A percentile compares a stretch with the other conserved stretches of the same genome.
Evolutionary conservation across 2,797 vertebrate species (phyloP).

Genomic region (Borostomias antarcticus): DNA sequence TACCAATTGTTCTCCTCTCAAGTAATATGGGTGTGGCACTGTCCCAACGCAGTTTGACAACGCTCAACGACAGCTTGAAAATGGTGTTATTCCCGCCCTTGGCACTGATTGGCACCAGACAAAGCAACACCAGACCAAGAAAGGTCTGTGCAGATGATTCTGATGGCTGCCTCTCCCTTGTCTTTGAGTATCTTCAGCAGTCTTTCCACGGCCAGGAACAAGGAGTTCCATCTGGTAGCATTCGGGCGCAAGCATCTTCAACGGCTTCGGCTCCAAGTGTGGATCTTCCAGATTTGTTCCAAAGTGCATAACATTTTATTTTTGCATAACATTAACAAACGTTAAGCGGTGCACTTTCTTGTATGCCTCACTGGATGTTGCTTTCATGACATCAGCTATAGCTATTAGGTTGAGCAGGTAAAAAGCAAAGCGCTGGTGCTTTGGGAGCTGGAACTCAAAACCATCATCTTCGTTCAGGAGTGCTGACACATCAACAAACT

Average conservation of each 20-base stretch:
- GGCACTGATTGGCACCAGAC: too few relatives aligned
- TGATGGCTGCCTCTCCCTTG: too few relatives aligned
- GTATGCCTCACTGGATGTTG: conserved; percentile 14
- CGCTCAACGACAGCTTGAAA: too few relatives aligned
- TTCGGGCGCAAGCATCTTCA: conserved; percentile 18
- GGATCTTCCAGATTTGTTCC: conserved; percentile 23
- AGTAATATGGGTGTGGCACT: too few relatives aligned
- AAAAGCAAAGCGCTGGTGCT: conserved; percentile 25
- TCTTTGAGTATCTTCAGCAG: too few relatives aligned
- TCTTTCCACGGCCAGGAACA: conserved; percentile 28
- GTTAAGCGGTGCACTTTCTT: conserved; percentile 26
- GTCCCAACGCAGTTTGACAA: too few relatives aligned
- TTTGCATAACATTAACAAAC: too few relatives aligned
- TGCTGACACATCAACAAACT: conserved; percentile 20
- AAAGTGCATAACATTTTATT: conserved; percentile 20
- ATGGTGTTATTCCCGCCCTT: too few relatives aligned
- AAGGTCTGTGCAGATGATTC: too few relatives aligned
- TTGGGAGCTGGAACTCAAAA: conserved; percentile 20
- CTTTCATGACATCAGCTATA: conserved; percentile 22
- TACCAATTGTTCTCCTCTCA: too few relatives aligned
- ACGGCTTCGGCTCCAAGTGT: conserved; percentile 18
- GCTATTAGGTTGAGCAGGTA: conserved; percentile 17
- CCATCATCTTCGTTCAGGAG: conserved; percentile 28
- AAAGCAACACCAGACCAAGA: too few relatives aligned
- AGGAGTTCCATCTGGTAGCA: conserved; percentile 27